Percentiles rank a stretch among this genome's conserved stretches.
Conservation (phyloP, 1,140 invertebrate genomes). For the Leptopilina boulardi region DNA sequence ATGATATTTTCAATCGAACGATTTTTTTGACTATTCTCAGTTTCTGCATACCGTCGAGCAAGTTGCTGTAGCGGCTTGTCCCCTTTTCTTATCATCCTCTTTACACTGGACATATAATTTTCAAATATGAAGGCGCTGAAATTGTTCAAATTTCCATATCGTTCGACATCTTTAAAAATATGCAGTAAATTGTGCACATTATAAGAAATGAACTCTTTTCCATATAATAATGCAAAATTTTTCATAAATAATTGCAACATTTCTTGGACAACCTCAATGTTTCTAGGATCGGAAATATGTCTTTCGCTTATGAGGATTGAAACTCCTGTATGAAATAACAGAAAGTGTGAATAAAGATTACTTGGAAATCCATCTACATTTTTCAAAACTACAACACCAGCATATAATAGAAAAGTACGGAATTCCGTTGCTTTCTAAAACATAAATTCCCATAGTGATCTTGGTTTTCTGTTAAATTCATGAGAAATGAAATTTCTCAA, state of each 20-base stretch:
- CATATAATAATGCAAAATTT: conserved; percentile 34
- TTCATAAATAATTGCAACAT: conserved; percentile 29
- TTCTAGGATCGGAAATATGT: not conserved
- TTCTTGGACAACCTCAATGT: not conserved
- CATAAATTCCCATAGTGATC: conserved; percentile 47
- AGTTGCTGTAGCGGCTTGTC: conserved; percentile 39
- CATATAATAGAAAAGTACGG: conserved; percentile 57
- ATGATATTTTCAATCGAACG: too few relatives aligned
- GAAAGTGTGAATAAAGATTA: conserved; percentile 36
- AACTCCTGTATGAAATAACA: conserved; percentile 32
- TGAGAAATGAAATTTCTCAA: conserved; percentile 42
- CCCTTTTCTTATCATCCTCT: conserved; percentile 37
- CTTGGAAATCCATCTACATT: not conserved
- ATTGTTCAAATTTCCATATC: conserved; percentile 40
- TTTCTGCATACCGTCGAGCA: conserved; percentile 4
- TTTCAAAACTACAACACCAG: conserved; percentile 46
- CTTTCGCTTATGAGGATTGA: conserved; percentile 22
- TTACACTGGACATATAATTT: conserved; percentile 43
- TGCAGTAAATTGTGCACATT: conserved; percentile 47
- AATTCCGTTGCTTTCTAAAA: conserved; percentile 64
- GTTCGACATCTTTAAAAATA: conserved; percentile 40
- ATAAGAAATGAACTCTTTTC: conserved; percentile 34
- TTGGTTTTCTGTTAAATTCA: conserved; percentile 59
- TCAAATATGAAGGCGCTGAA: conserved; percentile 46
- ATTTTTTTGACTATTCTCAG: not conserved